Percentiles rank a stretch among this genome's conserved stretches.
Evolutionary conservation across 1,140 invertebrate species (phyloP).

Genomic region (Ceratosolen fusciceps): DNA sequence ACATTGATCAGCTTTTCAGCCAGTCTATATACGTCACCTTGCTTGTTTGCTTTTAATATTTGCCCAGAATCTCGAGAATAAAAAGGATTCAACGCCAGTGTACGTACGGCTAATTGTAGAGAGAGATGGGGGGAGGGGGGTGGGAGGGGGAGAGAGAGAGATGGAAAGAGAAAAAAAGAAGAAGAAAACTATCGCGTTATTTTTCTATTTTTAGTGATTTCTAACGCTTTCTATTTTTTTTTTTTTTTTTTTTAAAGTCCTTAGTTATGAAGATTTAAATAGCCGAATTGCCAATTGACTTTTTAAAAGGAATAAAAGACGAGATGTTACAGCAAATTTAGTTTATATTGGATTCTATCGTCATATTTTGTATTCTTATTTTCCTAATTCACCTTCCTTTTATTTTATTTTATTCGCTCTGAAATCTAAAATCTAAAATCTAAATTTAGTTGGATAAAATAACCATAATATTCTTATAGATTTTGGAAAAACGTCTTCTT

Average conservation of each 20-base stretch:
- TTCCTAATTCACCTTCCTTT: too few relatives aligned
- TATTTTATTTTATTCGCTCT: too few relatives aligned
- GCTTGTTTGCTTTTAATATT: conserved; percentile 37
- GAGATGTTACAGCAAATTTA: not conserved
- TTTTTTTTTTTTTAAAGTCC: not conserved
- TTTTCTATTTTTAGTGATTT: not conserved
- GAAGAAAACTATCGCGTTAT: not conserved
- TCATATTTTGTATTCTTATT: too few relatives aligned
- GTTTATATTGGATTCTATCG: not conserved
- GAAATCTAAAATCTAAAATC: too few relatives aligned
- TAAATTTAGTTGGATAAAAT: too few relatives aligned
- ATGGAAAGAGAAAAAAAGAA: not conserved
- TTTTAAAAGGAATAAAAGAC: not conserved
- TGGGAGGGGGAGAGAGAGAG: not conserved
- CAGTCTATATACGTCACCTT: not conserved
- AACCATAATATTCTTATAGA: too few relatives aligned
- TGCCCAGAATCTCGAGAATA: conserved; percentile 12
- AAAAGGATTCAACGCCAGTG: conserved; percentile 3
- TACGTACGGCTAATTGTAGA: conserved; percentile 8
- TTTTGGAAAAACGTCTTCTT: too few relatives aligned
- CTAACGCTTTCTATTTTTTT: too few relatives aligned
- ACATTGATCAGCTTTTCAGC: conserved; percentile 1
- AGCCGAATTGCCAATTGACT: too few relatives aligned
- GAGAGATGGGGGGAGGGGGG: not conserved
- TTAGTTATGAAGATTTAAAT: too few relatives aligned